Base-by-base conservation (phyloP, 2,113 vertebrate species). In the Emydura subglobosa region DNA sequence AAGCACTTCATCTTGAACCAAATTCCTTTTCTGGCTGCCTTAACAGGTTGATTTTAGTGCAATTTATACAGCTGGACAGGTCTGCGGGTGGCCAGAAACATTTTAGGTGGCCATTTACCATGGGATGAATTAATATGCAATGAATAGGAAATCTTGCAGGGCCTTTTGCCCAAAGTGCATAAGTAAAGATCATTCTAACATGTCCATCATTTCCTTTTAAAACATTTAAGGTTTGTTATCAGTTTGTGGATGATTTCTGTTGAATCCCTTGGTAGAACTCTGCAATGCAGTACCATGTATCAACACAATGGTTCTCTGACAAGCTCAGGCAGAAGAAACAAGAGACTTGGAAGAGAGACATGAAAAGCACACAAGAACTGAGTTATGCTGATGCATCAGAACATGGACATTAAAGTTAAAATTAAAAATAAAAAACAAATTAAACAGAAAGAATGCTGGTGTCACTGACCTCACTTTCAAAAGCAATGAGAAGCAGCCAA, bases 41-140 rank as follows among this genome's bases (percentile, higher is more conserved):
- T 85, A 93, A 87, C n/a, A 92, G 95, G 83, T 95, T 94, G 94
- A 85, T 94, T 94, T 91, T 74, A 85, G 47, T 87, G 59, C 44
- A 92, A 21, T 97, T 96, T 97, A 91, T 72, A 84, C 92, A 97
- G 76, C 88, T 96, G 93, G 85, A 14, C 34, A 88, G 87, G 83
- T 90, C 92, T 91, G 84, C 87, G 96, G 72, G 57, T 97, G 84
- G 68, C 87, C 83, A 59, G 68, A 97, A 94, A 88, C 76, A 53
- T 82, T 96, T 94, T 92, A 74, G 61, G 83, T 94, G 53, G 83
- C 29, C 44, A 84, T 87, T 96, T 94, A 91, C 51, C 49, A 74
- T 16, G 82, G 6, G 42, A 83, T 94, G 79, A 94, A 92, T 82
- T 88, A 80, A 72, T 88, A 22, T 90, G 50, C 85, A 89, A 34